These are phyloP conservation scores for Myiopsitta monachus DNA, from an alignment of 2,113 vertebrate genomes.

Conservation along the genomic window DNA sequence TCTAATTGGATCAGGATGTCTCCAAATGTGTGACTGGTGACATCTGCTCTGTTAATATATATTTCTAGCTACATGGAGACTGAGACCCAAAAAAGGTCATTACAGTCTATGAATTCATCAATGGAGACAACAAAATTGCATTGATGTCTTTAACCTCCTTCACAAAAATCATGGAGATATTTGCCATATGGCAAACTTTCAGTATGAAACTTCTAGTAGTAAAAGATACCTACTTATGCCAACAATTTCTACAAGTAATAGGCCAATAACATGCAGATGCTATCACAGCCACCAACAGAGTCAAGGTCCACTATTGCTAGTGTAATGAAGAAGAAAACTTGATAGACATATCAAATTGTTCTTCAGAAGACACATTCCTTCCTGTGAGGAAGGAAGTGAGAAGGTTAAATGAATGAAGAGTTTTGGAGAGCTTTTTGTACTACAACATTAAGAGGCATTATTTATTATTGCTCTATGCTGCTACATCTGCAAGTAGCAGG, in stretches of 20 bases:
- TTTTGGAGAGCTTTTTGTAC: background rate
- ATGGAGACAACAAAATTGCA: background rate
- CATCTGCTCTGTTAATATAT: background rate
- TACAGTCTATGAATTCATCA: background rate
- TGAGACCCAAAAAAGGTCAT: background rate
- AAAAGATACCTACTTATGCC: background rate
- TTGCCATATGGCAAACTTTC: background rate
- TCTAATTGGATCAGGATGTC: slow-evolving; percentile 13
- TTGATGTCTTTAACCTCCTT: background rate
- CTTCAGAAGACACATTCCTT: background rate
- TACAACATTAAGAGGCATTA: background rate
- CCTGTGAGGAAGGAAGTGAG: background rate
- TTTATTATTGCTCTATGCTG: background rate
- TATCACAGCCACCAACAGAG: background rate
- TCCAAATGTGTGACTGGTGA: background rate
- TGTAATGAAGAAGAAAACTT: background rate
- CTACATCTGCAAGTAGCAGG: background rate
- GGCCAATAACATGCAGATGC: background rate
- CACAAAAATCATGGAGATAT: background rate
- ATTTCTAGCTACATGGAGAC: background rate
- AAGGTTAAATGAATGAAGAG: background rate
- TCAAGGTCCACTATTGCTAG: background rate
- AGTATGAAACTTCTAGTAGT: background rate
- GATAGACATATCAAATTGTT: background rate
- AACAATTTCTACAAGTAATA: background rate